Evolutionary conservation across 2,888 invertebrate species (phyloP), one percentile per base, ranked within the genome.

Genomic region (Griposia aprilina): DNA sequence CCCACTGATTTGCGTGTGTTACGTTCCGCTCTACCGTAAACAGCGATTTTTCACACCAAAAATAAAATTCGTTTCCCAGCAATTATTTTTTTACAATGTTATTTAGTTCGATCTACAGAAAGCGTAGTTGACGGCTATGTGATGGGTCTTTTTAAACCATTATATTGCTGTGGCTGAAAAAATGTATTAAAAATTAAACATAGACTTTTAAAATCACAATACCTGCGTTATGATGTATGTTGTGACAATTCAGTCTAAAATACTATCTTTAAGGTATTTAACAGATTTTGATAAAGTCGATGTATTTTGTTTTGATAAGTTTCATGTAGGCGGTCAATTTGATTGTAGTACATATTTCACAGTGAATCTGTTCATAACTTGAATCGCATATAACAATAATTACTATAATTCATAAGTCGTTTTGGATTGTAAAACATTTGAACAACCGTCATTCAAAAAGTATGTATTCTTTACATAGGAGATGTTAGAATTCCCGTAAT

Each of bases 161-260:
- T 41, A 59, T 45, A 62, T 62, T 8, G 8, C 13, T n/a, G 26
- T 63, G 26, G 36, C 15, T 36, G 48, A 13, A 26, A 26, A 26
- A 0, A 5, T 23, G 1, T n/a, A 26, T 26, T 45, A 17, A 45
- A 67, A 55, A 59, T 0, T 0, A n/a, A 45, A 67, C 48, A 57
- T 65, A 74, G 67, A 57, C 62, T 71, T 82, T 84, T 74, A 66
- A 80, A 80, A 80, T 80, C 70, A 71, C 20, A 23, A 52, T 71
- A 57, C 60, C 57, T 67, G 65, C 65, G 4, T 45, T 80, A 63
- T 62, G 1, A 20, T 55, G 50, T 67, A 62, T 67, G 3, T 60
- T 60, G 55, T 65, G n/a, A 48, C 1, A 41, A 52, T 20, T 55
- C 17, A 45, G 68, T 45, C n/a, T 20, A 30, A 11, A 52, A 23